Evolutionary conservation across 2,888 invertebrate species (phyloP).

Genomic region (Petrolisthes manimaculis): DNA sequence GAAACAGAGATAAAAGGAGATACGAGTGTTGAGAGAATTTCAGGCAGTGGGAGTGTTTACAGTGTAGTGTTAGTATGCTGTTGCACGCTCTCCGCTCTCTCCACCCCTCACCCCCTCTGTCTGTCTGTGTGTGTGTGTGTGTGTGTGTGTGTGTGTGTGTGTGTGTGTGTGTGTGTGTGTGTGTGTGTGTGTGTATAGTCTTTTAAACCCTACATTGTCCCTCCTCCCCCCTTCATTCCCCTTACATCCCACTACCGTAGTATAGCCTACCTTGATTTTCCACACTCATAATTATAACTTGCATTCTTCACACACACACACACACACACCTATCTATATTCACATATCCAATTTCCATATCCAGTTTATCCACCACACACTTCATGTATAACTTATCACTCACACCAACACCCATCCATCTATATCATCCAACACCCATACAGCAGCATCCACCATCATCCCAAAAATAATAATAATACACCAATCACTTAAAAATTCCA

Average conservation of each 20-base stretch:
- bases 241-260: not conserved
- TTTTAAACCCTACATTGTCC: not conserved
- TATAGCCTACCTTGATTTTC: not conserved
- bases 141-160: constrained; percentile 26
- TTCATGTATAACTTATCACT: not conserved
- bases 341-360: not conserved
- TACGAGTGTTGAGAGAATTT: not conserved
- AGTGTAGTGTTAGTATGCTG: not conserved
- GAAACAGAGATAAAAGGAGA: not conserved
- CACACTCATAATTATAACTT: not conserved
- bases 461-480: not conserved
- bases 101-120: not conserved
- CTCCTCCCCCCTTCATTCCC: not conserved
- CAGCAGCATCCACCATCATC: no score
- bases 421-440: not conserved
- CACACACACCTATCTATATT: not conserved
- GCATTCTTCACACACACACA: not conserved
- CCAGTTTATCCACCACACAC: not conserved
- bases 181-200: not conserved
- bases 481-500: not conserved
- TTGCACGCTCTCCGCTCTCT: not conserved
- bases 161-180: constrained; percentile 20
- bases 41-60: not conserved
- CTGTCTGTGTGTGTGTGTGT: constrained; percentile 28
- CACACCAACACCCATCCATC: not conserved